Conservation (phyloP, 1,140 invertebrate species). For the Cataglyphis hispanica region DNA sequence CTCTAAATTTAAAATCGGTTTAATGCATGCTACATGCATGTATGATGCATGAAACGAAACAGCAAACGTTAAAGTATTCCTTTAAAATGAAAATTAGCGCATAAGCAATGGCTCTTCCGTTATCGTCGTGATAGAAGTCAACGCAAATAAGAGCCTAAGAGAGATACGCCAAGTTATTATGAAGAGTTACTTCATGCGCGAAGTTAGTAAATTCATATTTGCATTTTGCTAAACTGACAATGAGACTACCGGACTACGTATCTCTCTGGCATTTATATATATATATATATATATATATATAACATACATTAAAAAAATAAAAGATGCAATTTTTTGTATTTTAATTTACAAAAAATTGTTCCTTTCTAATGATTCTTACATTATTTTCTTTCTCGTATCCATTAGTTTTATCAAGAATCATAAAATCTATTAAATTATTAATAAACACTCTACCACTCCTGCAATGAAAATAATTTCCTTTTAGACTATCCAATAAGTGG, state of each 20-base stretch:
- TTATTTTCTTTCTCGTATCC: not conserved
- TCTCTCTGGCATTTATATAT: not conserved
- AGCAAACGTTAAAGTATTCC: constrained; percentile 45
- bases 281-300: too few relatives aligned
- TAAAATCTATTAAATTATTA: not conserved
- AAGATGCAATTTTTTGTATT: not conserved
- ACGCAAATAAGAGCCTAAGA: constrained; percentile 46
- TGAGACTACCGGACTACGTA: not conserved
- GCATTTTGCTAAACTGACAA: constrained; percentile 17
- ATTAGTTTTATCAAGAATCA: not conserved
- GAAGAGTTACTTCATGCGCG: constrained; percentile 55
- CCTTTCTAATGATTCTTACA: not conserved
- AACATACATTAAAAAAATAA: too few relatives aligned
- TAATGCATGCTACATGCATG: constrained; percentile 50
- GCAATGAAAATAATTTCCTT: not conserved
- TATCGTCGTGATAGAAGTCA: constrained; percentile 47
- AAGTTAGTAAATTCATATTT: constrained; percentile 57
- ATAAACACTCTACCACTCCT: not conserved
- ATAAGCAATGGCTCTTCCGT: constrained; percentile 50
- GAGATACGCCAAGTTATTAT: constrained; percentile 54
- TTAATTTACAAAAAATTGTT: not conserved
- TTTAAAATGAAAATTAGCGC: constrained; percentile 63
- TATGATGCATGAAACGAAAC: constrained; percentile 31
- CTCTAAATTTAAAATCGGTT: constrained; percentile 54
- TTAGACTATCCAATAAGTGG: not conserved